These are phyloP conservation scores for Coryphaenoides rupestris DNA, from an alignment of 2,113 vertebrate genomes.

Conservation along the genomic window DNA sequence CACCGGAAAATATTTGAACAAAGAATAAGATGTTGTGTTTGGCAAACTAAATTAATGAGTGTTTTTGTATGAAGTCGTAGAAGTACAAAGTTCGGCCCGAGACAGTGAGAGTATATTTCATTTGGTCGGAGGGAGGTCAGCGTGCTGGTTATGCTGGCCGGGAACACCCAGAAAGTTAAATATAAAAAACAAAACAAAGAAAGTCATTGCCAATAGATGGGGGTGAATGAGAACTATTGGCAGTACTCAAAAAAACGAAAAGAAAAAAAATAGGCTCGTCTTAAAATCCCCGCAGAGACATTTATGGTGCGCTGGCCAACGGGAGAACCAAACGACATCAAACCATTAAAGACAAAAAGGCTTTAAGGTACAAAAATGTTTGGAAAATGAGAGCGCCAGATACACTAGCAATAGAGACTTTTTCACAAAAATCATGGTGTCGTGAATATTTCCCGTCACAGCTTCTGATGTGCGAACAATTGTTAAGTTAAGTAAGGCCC, in stretches of 20 bases:
- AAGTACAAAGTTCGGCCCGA: constrained; percentile 2
- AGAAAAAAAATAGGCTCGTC: not conserved
- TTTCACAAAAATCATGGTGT: not conserved
- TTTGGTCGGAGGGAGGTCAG: not conserved
- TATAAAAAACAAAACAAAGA: not conserved
- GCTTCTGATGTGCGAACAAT: constrained; percentile 21
- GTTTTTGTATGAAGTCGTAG: not conserved
- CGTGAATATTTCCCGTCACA: constrained; percentile 18
- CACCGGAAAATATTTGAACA: not conserved
- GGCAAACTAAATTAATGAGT: not conserved
- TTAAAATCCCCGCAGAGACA: not conserved
- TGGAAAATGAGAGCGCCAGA: not conserved
- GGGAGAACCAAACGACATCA: not conserved
- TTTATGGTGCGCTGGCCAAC: not conserved
- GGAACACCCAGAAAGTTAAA: constrained; percentile 10
- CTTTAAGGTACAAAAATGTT: not conserved
- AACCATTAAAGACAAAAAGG: not conserved
- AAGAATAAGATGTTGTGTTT: not conserved
- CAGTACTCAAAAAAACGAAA: not conserved
- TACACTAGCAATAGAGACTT: not conserved
- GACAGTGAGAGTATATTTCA: constrained; percentile 10
- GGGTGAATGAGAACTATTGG: constrained; percentile 4
- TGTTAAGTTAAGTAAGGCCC: constrained; percentile 18
- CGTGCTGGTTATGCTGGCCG: not conserved
- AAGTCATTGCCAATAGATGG: not conserved